Percentiles rank a stretch among this genome's conserved stretches.
These are phyloP conservation scores for Buceros bicornis DNA, from an alignment of 2,797 vertebrate genomes.

Conservation along the genomic window DNA sequence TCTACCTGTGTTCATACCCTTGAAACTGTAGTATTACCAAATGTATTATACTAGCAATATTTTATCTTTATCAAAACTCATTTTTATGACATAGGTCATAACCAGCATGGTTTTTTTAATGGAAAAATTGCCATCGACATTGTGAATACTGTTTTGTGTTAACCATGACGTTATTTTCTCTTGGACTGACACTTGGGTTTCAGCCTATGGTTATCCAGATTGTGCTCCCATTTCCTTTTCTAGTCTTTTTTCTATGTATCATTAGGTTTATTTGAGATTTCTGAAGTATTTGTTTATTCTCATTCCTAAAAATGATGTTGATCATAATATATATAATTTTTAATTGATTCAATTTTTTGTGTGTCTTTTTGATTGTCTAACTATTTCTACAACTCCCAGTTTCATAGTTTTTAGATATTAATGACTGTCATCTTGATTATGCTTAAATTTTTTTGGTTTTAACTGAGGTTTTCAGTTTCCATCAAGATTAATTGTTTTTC, in stretches of 20 bases:
- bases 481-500: not conserved
- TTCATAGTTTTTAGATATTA: not conserved
- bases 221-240: not conserved
- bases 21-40: not conserved
- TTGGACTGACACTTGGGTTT: not conserved
- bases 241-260: not conserved
- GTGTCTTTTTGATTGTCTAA: not conserved
- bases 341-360: not conserved
- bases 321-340: not conserved
- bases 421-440: not conserved
- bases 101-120: not conserved
- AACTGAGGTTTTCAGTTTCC: not conserved
- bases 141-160: not conserved
- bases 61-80: not conserved
- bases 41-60: not conserved
- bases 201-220: not conserved
- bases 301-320: not conserved
- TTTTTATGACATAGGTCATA: not conserved
- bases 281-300: not conserved
- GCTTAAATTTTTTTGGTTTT: not conserved
- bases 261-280: not conserved
- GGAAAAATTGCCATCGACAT: not conserved
- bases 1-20: not conserved
- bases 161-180: not conserved
- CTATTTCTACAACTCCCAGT: not conserved